Conservation (phyloP, 1,140 invertebrate genomes). For the Drosophila pallidifrons region DNA sequence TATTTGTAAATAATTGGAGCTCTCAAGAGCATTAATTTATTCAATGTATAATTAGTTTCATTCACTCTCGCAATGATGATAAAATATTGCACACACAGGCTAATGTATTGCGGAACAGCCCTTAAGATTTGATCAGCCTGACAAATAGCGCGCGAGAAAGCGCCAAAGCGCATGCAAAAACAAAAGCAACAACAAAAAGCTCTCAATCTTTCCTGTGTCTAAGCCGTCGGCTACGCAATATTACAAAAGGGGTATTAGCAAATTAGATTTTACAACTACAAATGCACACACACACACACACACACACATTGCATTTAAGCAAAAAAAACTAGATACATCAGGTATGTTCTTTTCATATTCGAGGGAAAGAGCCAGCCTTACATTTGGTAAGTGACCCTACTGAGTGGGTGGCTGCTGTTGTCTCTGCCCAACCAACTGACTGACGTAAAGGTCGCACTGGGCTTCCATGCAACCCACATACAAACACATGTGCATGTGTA, state of each 20-base stretch:
- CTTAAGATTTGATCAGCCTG: constrained; percentile 38
- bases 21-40: no score
- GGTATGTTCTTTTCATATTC: constrained; percentile 1
- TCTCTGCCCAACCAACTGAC: constrained; percentile 17
- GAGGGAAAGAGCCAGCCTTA: constrained; percentile 20
- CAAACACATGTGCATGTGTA: not conserved
- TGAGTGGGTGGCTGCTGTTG: constrained; percentile 12
- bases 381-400: not conserved
- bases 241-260: constrained; percentile 42
- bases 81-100: not conserved
- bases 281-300: no score
- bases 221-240: constrained; percentile 31
- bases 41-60: no score
- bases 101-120: constrained; percentile 33
- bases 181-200: constrained; percentile 5
- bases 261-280: constrained; percentile 58
- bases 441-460: constrained; percentile 45
- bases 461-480: constrained; percentile 32
- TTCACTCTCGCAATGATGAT: not conserved
- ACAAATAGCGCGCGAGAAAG: constrained; percentile 56
- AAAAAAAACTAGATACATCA: constrained; percentile 19
- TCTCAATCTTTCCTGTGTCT: constrained; percentile 33
- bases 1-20: no score
- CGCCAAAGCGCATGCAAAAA: constrained; percentile 16
- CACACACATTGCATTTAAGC: constrained; percentile 19